Evolutionary conservation across 2,113 vertebrate genomes (phyloP).

Genomic region (Deroptyus accipitrinus): DNA sequence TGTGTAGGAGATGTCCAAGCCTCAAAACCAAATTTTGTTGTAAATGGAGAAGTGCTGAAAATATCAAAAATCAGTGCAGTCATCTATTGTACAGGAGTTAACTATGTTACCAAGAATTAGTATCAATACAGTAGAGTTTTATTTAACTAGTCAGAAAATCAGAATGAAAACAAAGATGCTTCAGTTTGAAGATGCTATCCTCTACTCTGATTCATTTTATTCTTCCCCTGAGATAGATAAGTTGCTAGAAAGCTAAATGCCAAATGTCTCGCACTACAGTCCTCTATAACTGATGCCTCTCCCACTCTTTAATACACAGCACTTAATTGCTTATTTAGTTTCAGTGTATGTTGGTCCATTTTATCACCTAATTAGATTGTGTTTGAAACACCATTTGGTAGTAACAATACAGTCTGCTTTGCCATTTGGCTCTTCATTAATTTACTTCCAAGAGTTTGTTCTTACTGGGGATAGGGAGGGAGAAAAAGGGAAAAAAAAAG

Average conservation of each 20-base stretch:
- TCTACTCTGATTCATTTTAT: neutral
- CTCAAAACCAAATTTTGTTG: neutral
- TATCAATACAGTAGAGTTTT: neutral
- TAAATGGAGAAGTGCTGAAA: neutral
- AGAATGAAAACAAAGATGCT: neutral
- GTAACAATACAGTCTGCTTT: constrained; percentile 48
- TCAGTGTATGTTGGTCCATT: constrained; percentile 24
- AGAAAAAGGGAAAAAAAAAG: neutral
- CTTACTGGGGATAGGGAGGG: neutral
- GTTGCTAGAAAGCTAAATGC: neutral
- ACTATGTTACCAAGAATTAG: neutral
- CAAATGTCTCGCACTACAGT: neutral
- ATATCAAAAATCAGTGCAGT: neutral
- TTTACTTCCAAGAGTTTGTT: neutral
- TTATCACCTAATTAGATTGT: constrained; percentile 47
- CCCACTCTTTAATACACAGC: neutral
- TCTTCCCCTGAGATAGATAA: neutral
- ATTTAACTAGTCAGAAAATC: neutral
- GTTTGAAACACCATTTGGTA: constrained; percentile 41
- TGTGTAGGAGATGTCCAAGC: neutral
- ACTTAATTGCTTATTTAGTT: constrained; percentile 26
- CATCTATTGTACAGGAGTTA: neutral
- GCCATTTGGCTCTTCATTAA: constrained; percentile 38
- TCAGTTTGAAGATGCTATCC: neutral
- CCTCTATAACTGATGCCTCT: neutral